Evolutionary conservation across 2,113 vertebrate genomes (phyloP).

Genomic region (Halcyon malimbica): DNA sequence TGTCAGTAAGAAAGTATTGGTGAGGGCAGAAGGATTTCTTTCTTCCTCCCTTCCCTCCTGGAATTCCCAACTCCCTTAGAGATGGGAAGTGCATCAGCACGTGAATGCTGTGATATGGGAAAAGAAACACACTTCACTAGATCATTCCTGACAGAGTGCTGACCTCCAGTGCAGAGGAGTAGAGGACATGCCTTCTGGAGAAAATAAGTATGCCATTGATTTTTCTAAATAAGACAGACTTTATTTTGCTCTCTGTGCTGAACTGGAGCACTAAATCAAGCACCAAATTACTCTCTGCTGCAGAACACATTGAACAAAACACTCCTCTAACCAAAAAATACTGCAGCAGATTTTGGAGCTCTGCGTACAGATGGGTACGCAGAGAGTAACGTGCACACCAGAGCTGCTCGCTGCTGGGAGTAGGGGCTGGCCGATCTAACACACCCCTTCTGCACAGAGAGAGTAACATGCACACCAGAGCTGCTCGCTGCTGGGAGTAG

Average conservation of each 20-base stretch:
- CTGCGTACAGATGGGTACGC: not conserved
- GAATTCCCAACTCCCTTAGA: not conserved
- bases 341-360: not conserved
- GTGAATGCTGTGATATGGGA: not conserved
- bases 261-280: not conserved
- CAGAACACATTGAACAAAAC: not conserved
- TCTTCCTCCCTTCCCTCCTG: not conserved
- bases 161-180: not conserved
- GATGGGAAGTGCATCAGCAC: accelerated
- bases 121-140: not conserved
- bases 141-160: not conserved
- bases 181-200: not conserved
- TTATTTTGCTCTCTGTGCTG: not conserved
- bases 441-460: no score
- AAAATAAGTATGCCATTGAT: not conserved
- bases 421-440: not conserved
- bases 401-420: not conserved
- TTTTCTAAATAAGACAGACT: not conserved
- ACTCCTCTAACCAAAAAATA: not conserved
- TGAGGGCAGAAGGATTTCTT: not conserved
- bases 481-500: no score
- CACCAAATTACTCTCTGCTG: not conserved
- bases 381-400: not conserved
- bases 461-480: no score
- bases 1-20: not conserved